Base-by-base conservation (phyloP, 2,888 invertebrate species). In the Listrodromus nycthemerus region DNA sequence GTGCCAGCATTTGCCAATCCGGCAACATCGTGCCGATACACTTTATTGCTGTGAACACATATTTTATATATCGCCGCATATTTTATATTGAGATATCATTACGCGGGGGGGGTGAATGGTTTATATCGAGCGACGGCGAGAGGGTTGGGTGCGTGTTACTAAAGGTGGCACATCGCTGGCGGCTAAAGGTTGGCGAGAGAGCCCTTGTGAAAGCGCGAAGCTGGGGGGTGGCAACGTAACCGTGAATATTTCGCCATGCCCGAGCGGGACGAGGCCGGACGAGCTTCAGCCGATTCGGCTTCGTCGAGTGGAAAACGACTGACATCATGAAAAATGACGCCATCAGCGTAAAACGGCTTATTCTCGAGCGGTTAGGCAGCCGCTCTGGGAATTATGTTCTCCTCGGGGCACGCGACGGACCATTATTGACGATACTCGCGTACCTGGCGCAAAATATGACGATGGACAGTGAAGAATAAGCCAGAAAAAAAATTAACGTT, bases 271-370 rank as follows among this genome's bases (percentile, higher is more conserved):
- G 73, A 27, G 41, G 41, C 45, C 50, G 73, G 37, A n/a, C 55
- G 55, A 45, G 45, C 30, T 61, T 61, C 61, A 30, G 69, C 69
- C 79, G 82, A 86, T 87, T 86, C 86, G 85, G 82, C 74, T 85
- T 85, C 86, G 85, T 86, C 86, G 86, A 88, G 89, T 84, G 87
- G 89, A 89, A 89, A 89, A 90, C 88, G 86, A 88, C 88, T 86
- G 88, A 87, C 87, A 89, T 90, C 88, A 87, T 88, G 89, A 89
- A 86, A 87, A 87, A 88, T 86, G 89, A 88, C 87, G 86, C 86
- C 86, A 87, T 88, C 89, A 85, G 83, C 82, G 85, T 84, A 83
- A 87, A 87, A 87, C 83, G 84, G 82, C 80, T 86, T 84, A 79
- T 76, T 84, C 82, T 85, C 88, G 84, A 78, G 78, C 85, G 85